Evolutionary conservation across 1,140 invertebrate genomes (phyloP).

Genomic region (Euborellia annulipes): DNA sequence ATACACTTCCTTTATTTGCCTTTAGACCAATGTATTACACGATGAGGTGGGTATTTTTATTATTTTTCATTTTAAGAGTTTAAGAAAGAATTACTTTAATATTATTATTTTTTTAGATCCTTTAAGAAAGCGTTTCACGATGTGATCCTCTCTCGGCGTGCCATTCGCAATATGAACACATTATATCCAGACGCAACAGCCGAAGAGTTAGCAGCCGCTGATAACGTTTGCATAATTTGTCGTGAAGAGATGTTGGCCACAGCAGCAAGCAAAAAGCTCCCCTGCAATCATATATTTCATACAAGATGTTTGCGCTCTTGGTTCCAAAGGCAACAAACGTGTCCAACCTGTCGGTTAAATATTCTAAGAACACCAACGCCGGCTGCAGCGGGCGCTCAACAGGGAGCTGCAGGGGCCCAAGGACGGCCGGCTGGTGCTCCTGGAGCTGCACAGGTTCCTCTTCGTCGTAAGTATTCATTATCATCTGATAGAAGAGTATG

Average conservation of each 20-base stretch:
- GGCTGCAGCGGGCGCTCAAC: constrained; percentile 8
- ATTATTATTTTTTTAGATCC: constrained; percentile 40
- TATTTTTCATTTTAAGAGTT: not conserved
- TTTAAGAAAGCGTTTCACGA: constrained; percentile 98
- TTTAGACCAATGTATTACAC: constrained; percentile 98
- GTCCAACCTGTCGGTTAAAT: constrained; percentile 95
- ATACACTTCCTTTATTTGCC: constrained; percentile 94
- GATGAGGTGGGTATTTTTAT: constrained; percentile 45
- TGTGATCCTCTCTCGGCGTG: constrained; percentile 89
- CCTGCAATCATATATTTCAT: constrained; percentile 99
- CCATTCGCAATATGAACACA: constrained; percentile 97
- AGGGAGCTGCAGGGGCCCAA: constrained; percentile 7
- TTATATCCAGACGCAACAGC: constrained; percentile 90
- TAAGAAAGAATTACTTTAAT: not conserved
- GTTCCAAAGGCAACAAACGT: constrained; percentile 99
- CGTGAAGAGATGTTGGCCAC: constrained; percentile 74
- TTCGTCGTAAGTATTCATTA: no score
- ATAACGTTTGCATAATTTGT: constrained; percentile 99
- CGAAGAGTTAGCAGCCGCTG: constrained; percentile 82
- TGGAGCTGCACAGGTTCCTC: constrained; percentile 20
- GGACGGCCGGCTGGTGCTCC: constrained; percentile 27
- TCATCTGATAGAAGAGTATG: no score
- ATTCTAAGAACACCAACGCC: constrained; percentile 57
- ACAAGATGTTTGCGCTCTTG: constrained; percentile 94
- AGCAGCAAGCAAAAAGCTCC: constrained; percentile 85